Evolutionary conservation across 2,113 vertebrate species (phyloP).

Genomic region (Camelus bactrianus): DNA sequence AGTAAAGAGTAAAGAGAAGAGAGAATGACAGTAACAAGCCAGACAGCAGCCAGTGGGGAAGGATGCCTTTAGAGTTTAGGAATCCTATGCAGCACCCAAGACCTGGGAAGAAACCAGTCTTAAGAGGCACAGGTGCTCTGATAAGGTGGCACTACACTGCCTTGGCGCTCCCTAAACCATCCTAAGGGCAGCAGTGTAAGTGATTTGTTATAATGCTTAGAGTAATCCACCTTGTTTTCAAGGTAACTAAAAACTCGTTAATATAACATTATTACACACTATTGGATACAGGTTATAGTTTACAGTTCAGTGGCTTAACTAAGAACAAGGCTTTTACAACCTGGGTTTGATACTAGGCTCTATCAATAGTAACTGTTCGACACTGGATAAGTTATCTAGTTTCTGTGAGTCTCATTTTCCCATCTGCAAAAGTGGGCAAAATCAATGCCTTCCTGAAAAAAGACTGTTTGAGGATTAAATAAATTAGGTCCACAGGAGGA

Average conservation of each 20-base stretch:
- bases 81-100: background rate
- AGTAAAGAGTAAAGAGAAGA: background rate
- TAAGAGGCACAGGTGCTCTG: background rate
- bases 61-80: background rate
- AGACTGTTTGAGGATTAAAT: constrained; percentile 31
- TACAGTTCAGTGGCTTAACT: constrained; percentile 40
- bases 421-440: constrained; percentile 50
- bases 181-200: background rate
- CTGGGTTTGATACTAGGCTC: constrained; percentile 23
- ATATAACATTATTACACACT: constrained; percentile 22
- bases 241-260: constrained; percentile 35
- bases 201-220: background rate
- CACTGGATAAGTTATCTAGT: background rate
- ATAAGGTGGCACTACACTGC: background rate
- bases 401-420: constrained; percentile 20
- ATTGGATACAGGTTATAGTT: constrained; percentile 37
- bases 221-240: background rate
- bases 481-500: constrained; percentile 43
- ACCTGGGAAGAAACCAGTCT: background rate
- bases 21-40: background rate
- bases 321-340: constrained; percentile 44
- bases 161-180: constrained; percentile 42
- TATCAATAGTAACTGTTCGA: constrained; percentile 32
- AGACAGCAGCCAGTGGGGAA: background rate
- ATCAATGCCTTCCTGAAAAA: constrained; percentile 29